Evolutionary conservation across 2,113 vertebrate species (phyloP).

Genomic region (Neotoma lepida): DNA sequence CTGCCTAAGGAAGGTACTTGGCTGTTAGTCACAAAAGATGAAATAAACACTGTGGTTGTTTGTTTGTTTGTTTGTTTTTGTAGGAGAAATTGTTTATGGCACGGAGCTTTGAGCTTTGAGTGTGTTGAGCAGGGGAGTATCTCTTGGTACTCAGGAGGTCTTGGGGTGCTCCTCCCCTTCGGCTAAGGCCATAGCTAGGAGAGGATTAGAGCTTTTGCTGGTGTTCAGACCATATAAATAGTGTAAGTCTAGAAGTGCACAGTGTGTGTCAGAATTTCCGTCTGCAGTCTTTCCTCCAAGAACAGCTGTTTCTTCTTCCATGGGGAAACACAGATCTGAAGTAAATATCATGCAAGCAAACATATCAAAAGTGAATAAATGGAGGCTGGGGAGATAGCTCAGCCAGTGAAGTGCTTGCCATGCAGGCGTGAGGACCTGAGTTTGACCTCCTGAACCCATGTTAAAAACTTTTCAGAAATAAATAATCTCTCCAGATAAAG

Average conservation of each 20-base stretch:
- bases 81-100: background rate
- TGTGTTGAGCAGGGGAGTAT: background rate
- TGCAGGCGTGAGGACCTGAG: background rate
- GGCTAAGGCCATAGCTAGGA: background rate
- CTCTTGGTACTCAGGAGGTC: background rate
- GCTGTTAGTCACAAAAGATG: background rate
- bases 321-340: background rate
- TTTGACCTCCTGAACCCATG: background rate
- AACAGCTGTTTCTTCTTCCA: background rate
- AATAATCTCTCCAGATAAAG: background rate
- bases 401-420: background rate
- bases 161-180: slow-evolving; percentile 12
- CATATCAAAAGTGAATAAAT: background rate
- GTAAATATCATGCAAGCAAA: background rate
- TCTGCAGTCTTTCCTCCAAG: background rate
- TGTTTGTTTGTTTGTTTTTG: background rate
- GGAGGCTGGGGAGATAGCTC: too few relatives aligned
- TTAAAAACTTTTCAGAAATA: background rate
- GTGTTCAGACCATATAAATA: background rate
- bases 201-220: background rate
- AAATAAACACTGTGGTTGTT: background rate
- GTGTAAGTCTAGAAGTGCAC: background rate
- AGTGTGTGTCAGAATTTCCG: slow-evolving; percentile 1
- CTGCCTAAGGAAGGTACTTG: background rate
- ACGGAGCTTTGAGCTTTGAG: slow-evolving; percentile 16